Conservation (phyloP, 2,797 vertebrate species). For the Acanthornis magna region DNA sequence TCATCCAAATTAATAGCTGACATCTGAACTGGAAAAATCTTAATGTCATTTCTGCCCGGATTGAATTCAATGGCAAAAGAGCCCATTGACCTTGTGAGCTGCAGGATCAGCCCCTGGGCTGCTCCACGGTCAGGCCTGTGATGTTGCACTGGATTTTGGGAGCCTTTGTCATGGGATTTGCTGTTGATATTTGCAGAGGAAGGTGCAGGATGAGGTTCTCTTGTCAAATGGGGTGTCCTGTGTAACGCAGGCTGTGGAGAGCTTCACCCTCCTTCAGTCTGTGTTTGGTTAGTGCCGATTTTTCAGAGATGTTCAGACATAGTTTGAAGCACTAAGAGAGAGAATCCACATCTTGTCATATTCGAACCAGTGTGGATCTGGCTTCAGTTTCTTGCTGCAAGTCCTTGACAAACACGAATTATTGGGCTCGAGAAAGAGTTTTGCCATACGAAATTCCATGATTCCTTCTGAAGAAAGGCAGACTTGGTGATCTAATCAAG, state of each 20-base stretch:
- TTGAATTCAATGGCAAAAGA: not conserved
- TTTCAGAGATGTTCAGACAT: not conserved
- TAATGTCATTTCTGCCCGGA: not conserved
- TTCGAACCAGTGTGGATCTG: not conserved
- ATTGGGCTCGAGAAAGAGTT: not conserved
- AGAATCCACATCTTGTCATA: not conserved
- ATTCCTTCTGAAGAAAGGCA: not conserved
- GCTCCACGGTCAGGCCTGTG: not conserved
- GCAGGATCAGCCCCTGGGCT: not conserved
- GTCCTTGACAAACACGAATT: not conserved
- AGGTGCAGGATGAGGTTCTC: not conserved
- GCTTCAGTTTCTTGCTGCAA: not conserved
- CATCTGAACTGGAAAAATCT: slow-evolving; percentile 69
- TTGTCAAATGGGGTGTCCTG: not conserved
- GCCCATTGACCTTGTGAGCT: not conserved
- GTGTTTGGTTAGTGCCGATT: not conserved
- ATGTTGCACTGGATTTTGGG: not conserved
- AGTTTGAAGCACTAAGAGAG: not conserved
- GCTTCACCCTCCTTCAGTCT: not conserved
- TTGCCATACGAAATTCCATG: accelerated
- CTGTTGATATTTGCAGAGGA: not conserved
- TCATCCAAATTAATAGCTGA: slow-evolving; percentile 71
- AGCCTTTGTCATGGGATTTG: not conserved
- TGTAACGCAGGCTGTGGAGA: not conserved
- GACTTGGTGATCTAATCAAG: slow-evolving; percentile 11